phyloP scores from a whole-genome alignment of 2,888 invertebrate genomes.

The Heliothis peltigera region DNA sequence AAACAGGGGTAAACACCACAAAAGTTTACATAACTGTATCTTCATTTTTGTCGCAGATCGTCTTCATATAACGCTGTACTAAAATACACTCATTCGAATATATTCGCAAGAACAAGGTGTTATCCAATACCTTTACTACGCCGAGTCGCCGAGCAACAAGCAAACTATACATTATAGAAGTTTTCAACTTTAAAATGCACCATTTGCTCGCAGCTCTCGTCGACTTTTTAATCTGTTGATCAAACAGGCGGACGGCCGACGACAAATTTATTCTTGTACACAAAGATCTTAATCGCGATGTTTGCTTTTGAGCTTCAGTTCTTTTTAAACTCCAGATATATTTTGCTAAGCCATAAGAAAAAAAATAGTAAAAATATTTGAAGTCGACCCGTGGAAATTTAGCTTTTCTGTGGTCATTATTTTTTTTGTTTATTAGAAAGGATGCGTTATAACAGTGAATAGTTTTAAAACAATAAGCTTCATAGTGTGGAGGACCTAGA shows the following conservation, averaged over 20 bases:
- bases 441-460: too few relatives aligned
- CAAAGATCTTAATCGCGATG: constrained; percentile 80
- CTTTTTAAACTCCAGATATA: constrained; percentile 58
- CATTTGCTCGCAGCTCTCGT: constrained; percentile 75
- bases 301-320: constrained; percentile 61
- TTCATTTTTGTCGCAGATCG: background rate
- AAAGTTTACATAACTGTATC: too few relatives aligned
- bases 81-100: constrained; percentile 15
- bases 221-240: constrained; percentile 85
- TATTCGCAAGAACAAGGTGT: constrained; percentile 21
- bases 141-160: constrained; percentile 49
- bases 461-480: too few relatives aligned
- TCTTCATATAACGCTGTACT: background rate
- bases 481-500: too few relatives aligned
- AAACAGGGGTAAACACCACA: too few relatives aligned
- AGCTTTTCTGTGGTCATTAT: constrained; percentile 15
- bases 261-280: constrained; percentile 86
- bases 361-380: constrained; percentile 50
- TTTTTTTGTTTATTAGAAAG: constrained; percentile 18
- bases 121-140: constrained; percentile 22
- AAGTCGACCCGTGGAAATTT: constrained; percentile 39
- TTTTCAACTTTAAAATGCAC: constrained; percentile 76
- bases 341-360: constrained; percentile 45
- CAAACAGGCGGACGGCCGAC: constrained; percentile 81
- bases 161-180: constrained; percentile 62